Evolutionary conservation across 2,113 vertebrate genomes (phyloP).

Genomic region (Amphilophus citrinellus): DNA sequence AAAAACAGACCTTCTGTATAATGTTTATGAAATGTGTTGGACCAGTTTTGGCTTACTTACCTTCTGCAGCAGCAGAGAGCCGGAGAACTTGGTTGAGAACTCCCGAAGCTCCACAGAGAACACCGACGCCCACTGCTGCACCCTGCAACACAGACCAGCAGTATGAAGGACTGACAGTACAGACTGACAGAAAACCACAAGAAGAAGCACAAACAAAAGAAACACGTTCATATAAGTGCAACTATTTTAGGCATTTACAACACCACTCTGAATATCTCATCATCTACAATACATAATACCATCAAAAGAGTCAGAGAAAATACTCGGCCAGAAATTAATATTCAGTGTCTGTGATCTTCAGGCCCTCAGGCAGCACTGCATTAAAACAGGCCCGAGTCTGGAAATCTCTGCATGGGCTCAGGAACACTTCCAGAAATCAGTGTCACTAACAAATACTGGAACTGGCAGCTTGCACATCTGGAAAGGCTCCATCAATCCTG

Average conservation of each 20-base stretch:
- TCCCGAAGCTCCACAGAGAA: constrained; percentile 85
- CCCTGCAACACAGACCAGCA: constrained; percentile 76
- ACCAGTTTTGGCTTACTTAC: constrained; percentile 67
- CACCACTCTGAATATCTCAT: too few relatives aligned
- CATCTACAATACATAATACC: too few relatives aligned
- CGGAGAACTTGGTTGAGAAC: constrained; percentile 86
- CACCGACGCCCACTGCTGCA: constrained; percentile 90
- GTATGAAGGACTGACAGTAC: background rate
- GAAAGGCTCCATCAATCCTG: background rate
- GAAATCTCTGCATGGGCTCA: too few relatives aligned
- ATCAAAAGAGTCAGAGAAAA: too few relatives aligned
- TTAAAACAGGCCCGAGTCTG: too few relatives aligned
- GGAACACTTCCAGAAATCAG: too few relatives aligned
- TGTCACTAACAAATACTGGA: background rate
- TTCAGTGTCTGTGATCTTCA: too few relatives aligned
- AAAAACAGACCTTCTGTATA: fast-evolving
- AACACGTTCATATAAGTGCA: too few relatives aligned
- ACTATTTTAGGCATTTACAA: too few relatives aligned
- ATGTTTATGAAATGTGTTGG: background rate
- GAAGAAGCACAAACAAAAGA: background rate
- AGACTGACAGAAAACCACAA: background rate
- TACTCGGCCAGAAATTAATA: too few relatives aligned
- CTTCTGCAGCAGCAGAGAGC: constrained; percentile 93
- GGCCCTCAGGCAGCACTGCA: too few relatives aligned
- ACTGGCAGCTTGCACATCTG: background rate